A percentile compares a stretch with the other conserved stretches of the same genome.
These are phyloP conservation scores for Hemichromis elongatus DNA, from an alignment of 2,113 vertebrate genomes.

Conservation along the genomic window DNA sequence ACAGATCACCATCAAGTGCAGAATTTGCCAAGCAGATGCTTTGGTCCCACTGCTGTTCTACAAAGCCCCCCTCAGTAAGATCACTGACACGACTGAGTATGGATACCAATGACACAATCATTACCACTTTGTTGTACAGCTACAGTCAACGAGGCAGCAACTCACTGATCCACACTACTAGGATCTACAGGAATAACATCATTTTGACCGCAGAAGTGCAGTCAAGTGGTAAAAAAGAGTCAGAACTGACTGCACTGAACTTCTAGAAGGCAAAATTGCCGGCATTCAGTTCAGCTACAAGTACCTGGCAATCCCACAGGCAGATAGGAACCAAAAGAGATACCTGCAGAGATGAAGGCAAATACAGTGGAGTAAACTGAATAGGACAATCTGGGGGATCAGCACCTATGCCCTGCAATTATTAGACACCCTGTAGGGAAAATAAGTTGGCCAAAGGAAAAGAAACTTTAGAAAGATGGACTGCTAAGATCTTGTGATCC, in stretches of 20 bases:
- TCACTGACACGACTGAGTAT: not conserved
- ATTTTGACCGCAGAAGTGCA: not conserved
- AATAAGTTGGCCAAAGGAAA: not conserved
- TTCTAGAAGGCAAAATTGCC: not conserved
- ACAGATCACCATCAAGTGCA: not conserved
- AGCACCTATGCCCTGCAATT: not conserved
- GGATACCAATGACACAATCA: not conserved
- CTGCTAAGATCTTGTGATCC: too few species aligned
- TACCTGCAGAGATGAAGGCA: not conserved
- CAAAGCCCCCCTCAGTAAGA: not conserved
- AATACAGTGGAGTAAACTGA: not conserved
- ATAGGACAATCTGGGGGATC: not conserved
- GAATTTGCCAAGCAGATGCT: not conserved
- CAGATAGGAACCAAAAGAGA: not conserved
- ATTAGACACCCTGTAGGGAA: not conserved
- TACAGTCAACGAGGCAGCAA: not conserved
- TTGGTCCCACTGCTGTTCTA: not conserved
- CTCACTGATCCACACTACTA: not conserved
- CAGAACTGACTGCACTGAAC: not conserved
- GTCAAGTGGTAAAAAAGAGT: not conserved
- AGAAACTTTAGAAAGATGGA: not conserved
- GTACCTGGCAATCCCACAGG: not conserved
- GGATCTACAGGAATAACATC: not conserved
- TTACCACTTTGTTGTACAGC: not conserved
- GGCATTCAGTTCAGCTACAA: not conserved